phyloP scores from a whole-genome alignment of 1,140 invertebrate species.

The Reticulitermes speratus region DNA sequence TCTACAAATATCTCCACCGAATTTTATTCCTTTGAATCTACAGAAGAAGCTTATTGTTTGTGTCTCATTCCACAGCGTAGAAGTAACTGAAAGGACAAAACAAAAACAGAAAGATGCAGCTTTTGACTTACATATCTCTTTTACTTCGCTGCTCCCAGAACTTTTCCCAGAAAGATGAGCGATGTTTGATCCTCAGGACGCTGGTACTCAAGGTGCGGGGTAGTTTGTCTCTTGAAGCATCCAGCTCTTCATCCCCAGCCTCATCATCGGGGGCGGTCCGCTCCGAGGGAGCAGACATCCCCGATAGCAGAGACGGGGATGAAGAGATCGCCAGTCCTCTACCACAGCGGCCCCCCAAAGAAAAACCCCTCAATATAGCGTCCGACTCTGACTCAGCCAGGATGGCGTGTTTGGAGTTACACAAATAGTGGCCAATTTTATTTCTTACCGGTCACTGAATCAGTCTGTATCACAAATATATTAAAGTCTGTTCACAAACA shows the following conservation, averaged over 20 bases:
- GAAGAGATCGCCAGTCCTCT: conserved; percentile 35
- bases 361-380: not conserved
- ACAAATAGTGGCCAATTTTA: not conserved
- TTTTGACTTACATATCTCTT: not conserved
- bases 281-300: conserved; percentile 38
- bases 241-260: conserved; percentile 47
- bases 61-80: too few species aligned
- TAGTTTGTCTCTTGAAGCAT: conserved; percentile 41
- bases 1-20: not conserved
- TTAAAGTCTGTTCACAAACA: not conserved
- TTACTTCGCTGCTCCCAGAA: conserved; percentile 67
- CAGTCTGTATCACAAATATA: not conserved
- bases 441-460: not conserved
- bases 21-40: not conserved
- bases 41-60: not conserved
- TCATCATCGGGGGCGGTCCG: conserved; percentile 24
- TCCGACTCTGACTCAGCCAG: not conserved
- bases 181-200: conserved; percentile 69
- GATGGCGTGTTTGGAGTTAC: not conserved
- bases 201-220: conserved; percentile 77
- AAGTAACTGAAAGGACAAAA: too few species aligned
- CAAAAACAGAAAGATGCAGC: not conserved
- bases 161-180: conserved; percentile 78
- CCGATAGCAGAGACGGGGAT: conserved; percentile 39
- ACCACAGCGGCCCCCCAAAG: conserved; percentile 16